Evolutionary conservation across 2,797 vertebrate genomes (phyloP).

Genomic region (Acanthurus tractus): DNA sequence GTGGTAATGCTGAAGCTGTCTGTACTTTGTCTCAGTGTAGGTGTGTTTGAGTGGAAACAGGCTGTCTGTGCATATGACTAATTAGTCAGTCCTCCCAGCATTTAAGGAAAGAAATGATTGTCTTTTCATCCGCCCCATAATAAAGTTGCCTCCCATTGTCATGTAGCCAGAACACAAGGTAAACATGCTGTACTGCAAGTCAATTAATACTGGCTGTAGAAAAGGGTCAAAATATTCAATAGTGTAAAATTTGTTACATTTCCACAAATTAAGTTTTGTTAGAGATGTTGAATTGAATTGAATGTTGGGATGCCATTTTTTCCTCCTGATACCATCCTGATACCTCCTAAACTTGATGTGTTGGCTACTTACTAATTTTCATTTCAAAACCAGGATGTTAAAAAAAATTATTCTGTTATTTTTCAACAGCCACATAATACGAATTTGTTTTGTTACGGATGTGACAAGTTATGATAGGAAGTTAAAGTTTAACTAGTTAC

Average conservation of each 20-base stretch:
- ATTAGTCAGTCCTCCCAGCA: not conserved
- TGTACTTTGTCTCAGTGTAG: slow-evolving; percentile 22
- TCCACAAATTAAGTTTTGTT: not conserved
- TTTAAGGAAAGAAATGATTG: not conserved
- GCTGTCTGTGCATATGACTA: not conserved
- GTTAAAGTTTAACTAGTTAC: too few relatives aligned
- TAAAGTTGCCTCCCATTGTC: not conserved
- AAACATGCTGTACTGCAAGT: not conserved
- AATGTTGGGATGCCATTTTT: too few relatives aligned
- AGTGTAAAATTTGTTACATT: not conserved
- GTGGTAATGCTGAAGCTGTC: slow-evolving; percentile 22
- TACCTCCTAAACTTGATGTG: too few relatives aligned
- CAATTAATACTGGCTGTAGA: not conserved
- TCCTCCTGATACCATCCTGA: too few relatives aligned
- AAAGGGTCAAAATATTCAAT: not conserved
- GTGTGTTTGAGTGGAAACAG: not conserved
- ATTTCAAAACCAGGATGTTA: too few relatives aligned
- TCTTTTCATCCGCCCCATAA: not conserved
- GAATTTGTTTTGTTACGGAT: too few relatives aligned
- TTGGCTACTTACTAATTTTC: too few relatives aligned
- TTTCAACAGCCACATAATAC: too few relatives aligned
- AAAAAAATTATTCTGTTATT: too few relatives aligned
- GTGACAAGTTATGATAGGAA: too few relatives aligned
- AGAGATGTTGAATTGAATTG: too few relatives aligned
- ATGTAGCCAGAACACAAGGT: not conserved